phyloP scores from a whole-genome alignment of 2,113 vertebrate genomes.

The Kryptolebias marmoratus region DNA sequence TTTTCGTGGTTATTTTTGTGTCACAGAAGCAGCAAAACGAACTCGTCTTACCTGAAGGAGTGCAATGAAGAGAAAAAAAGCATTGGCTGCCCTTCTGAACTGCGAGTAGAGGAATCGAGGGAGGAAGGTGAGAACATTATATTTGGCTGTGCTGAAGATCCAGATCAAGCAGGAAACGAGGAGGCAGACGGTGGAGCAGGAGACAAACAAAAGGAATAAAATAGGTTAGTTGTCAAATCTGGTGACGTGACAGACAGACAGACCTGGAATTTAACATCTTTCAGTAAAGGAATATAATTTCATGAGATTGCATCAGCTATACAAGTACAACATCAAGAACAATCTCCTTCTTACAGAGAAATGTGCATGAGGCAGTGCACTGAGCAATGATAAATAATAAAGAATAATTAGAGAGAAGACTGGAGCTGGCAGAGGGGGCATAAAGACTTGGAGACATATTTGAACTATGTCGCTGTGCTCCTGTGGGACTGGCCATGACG shows the following conservation, averaged over 20 bases:
- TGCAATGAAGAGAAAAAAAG: constrained; percentile 99
- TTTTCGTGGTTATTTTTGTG: background rate
- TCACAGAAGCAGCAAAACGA: constrained; percentile 3
- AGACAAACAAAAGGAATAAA: constrained; percentile 23
- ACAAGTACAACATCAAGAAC: background rate
- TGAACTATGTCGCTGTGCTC: constrained; percentile 50
- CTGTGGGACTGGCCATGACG: constrained; percentile 12
- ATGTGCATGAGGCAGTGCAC: background rate
- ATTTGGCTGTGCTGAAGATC: constrained; percentile 94
- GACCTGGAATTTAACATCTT: background rate
- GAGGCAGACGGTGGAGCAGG: background rate
- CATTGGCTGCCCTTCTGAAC: constrained; percentile 98
- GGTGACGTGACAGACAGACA: background rate
- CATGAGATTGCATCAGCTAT: background rate
- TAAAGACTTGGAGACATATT: constrained; percentile 41
- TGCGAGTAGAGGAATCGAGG: constrained; percentile 98
- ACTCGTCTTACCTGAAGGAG: constrained; percentile 92
- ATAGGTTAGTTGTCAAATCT: constrained; percentile 15
- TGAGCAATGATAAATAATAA: constrained; percentile 57
- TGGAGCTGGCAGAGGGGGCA: constrained; percentile 25
- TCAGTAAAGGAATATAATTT: background rate
- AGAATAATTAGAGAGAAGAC: constrained; percentile 49
- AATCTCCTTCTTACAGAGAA: background rate
- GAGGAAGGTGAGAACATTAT: constrained; percentile 97
- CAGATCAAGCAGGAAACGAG: background rate